phyloP scores from a whole-genome alignment of 2,797 vertebrate genomes.

The Platyrinchus mystaceus region DNA sequence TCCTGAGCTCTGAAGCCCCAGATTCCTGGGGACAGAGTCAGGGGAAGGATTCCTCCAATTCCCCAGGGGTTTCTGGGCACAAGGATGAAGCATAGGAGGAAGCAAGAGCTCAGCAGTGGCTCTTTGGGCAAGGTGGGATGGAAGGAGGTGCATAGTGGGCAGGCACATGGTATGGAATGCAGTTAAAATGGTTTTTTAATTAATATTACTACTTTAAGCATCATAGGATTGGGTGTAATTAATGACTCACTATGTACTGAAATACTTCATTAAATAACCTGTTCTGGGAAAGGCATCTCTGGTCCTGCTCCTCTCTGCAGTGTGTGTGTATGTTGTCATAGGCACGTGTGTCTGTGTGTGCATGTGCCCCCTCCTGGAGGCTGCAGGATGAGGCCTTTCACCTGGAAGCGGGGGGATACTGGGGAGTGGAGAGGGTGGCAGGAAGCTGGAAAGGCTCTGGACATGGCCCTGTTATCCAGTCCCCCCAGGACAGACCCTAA shows the following conservation, averaged over 20 bases:
- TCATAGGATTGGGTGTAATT: neutral
- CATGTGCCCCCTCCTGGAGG: neutral
- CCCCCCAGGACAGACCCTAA: neutral
- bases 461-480: too few relatives aligned
- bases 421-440: neutral
- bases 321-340: neutral
- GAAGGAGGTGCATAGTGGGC: neutral
- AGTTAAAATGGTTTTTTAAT: neutral
- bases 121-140: neutral
- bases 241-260: conserved; percentile 6
- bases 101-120: accelerated
- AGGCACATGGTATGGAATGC: neutral
- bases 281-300: neutral
- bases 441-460: neutral
- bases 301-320: neutral
- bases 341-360: neutral
- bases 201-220: neutral
- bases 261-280: neutral
- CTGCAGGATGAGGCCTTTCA: neutral
- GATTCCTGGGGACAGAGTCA: neutral
- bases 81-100: neutral
- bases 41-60: neutral
- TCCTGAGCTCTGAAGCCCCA: accelerated
- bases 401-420: neutral
- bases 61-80: neutral